phyloP scores from a whole-genome alignment of 2,888 invertebrate genomes.

The Agrenia bidenticulata region DNA sequence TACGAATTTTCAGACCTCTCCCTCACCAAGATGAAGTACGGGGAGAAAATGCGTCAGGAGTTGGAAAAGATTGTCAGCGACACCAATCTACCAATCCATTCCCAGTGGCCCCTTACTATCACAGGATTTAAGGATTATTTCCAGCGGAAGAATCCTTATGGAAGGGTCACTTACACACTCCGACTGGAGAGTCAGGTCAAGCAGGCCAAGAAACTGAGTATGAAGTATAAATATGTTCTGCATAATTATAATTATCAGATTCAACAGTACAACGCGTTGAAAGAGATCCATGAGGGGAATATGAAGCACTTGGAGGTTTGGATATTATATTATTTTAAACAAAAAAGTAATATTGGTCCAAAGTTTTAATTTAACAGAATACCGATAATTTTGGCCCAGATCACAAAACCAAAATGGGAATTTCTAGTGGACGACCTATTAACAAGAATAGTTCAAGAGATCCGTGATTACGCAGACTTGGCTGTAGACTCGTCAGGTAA shows the following conservation, averaged over 20 bases:
- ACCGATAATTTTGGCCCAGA: background rate
- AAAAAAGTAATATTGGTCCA: too few species aligned
- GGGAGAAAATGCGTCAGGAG: conserved; percentile 15
- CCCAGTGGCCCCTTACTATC: conserved; percentile 24
- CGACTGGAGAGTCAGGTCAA: background rate
- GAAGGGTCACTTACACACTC: conserved; percentile 13
- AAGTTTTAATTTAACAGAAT: too few species aligned
- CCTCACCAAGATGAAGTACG: conserved; percentile 13
- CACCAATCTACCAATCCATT: conserved; percentile 10
- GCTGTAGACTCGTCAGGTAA: background rate
- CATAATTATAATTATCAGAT: background rate
- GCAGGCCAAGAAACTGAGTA: background rate
- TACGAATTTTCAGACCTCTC: conserved; percentile 25
- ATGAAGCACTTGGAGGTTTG: background rate
- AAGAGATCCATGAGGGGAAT: background rate
- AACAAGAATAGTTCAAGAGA: background rate
- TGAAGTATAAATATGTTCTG: conserved; percentile 3
- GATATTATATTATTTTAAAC: too few species aligned
- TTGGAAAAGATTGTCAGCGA: conserved; percentile 15
- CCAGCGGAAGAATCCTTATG: conserved; percentile 25
- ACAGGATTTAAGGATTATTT: conserved; percentile 17
- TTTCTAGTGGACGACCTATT: background rate
- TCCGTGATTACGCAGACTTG: background rate
- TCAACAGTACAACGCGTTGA: background rate
- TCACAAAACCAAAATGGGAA: conserved; percentile 4